phyloP scores from a whole-genome alignment of 2,113 vertebrate genomes.

The Protobothrops flavoviridis region DNA sequence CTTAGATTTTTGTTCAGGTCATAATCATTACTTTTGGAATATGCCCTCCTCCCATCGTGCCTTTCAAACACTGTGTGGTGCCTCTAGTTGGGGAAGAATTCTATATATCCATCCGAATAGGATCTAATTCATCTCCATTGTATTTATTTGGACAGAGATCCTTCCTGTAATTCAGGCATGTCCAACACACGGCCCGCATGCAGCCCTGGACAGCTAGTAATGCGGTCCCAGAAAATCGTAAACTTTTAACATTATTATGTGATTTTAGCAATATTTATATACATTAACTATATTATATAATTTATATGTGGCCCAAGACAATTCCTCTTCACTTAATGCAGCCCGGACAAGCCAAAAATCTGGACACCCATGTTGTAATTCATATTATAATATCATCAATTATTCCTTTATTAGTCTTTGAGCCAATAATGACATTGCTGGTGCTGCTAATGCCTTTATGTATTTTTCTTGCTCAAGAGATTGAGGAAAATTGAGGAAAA shows the following conservation, averaged over 20 bases:
- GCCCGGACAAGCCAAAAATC: background rate
- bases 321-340: background rate
- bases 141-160: background rate
- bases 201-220: background rate
- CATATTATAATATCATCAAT: background rate
- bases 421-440: background rate
- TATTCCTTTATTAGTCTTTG: background rate
- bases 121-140: background rate
- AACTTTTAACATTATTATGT: background rate
- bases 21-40: background rate
- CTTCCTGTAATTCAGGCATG: background rate
- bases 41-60: background rate
- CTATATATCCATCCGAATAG: background rate
- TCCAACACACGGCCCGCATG: background rate
- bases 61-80: background rate
- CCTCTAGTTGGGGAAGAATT: background rate
- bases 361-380: background rate
- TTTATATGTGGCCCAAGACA: background rate
- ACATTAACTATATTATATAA: background rate
- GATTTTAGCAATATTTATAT: background rate
- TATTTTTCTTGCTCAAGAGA: background rate
- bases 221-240: background rate
- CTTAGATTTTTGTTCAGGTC: background rate
- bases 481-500: background rate
- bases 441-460: background rate